Base-by-base conservation (phyloP, 2,113 vertebrate genomes). In the Pachycephala philippinensis region DNA sequence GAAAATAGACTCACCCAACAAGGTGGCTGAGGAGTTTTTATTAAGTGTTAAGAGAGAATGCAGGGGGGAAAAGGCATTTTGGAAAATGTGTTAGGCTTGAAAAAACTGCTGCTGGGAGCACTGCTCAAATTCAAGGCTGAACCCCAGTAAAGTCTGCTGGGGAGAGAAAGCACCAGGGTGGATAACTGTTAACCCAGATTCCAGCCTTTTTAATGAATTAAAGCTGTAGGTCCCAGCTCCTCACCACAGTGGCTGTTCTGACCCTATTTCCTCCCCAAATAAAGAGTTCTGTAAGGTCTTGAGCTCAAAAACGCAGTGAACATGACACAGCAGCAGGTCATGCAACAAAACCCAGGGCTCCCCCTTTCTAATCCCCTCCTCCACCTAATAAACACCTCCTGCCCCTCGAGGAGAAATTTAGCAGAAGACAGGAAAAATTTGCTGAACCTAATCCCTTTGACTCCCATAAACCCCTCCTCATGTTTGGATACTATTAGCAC, bases 241-340 rank as follows among this genome's bases (percentile, higher is more conserved):
- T 53, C 13, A 30, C 7, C n/a, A 33, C 31, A 13, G 24, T 35
- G 42, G 17, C 15, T 88, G 8, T 35, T 35, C 54, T 45, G 33
- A 80, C n/a, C 5, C 20, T 57, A 3, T 42, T 42, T 54, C 12
- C 42, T 63, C 35, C 33, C 5, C 2, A 4, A 2, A 66, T 45
- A 37, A 18, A 63, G 16, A 27, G 6, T 56, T 33, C 54, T 61
- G 1, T 7, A 39, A 92, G 7, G 6, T 59, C 45, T 61, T 14
- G 37, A 72, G 59, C 23, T 13, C 59, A n/a, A 33, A 72, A n/a
- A 40, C 20, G 1, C 13, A 2, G 0, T 0, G 37, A 60, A 59
- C 0, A 0, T 6, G 68, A 35, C 47, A 60, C n/a, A 21, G 61
- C 52, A 95, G 27, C 47, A 68, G 47, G 9, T 28, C 49, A 28